These are phyloP conservation scores for Lucifuga dentata DNA, from an alignment of 2,113 vertebrate species.

Conservation along the genomic window DNA sequence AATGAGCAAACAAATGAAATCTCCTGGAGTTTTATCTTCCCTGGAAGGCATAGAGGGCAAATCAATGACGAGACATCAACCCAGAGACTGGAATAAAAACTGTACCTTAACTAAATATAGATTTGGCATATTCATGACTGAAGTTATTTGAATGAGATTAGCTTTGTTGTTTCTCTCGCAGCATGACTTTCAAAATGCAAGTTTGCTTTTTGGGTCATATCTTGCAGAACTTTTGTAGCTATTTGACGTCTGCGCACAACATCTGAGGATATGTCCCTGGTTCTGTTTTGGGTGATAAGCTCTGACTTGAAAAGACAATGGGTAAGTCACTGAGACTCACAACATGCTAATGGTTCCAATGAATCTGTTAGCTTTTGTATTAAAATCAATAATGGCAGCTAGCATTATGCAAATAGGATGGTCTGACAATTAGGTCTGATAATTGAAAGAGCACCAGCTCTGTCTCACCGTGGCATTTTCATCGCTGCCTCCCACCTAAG, in stretches of 20 bases:
- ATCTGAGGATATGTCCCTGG: neutral
- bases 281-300: neutral
- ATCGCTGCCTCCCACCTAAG: too few relatives aligned
- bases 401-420: too few relatives aligned
- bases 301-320: constrained; percentile 8
- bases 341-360: constrained; percentile 18
- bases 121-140: constrained; percentile 48
- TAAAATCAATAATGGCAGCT: constrained; percentile 7
- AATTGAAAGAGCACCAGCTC: too few relatives aligned
- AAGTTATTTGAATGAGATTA: constrained; percentile 48
- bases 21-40: constrained; percentile 50
- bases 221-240: constrained; percentile 23
- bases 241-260: constrained; percentile 22
- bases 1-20: constrained; percentile 46
- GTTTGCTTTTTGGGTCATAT: constrained; percentile 29
- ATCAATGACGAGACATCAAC: constrained; percentile 58
- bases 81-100: constrained; percentile 53
- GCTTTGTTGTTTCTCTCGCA: constrained; percentile 53
- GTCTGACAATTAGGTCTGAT: too few relatives aligned
- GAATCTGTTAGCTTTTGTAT: constrained; percentile 2
- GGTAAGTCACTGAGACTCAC: neutral
- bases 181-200: constrained; percentile 55
- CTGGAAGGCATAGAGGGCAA: constrained; percentile 32
- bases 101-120: constrained; percentile 65
- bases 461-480: too few relatives aligned